Base-by-base conservation (phyloP, 2,797 vertebrate species). In the Neosalanx taihuensis region DNA sequence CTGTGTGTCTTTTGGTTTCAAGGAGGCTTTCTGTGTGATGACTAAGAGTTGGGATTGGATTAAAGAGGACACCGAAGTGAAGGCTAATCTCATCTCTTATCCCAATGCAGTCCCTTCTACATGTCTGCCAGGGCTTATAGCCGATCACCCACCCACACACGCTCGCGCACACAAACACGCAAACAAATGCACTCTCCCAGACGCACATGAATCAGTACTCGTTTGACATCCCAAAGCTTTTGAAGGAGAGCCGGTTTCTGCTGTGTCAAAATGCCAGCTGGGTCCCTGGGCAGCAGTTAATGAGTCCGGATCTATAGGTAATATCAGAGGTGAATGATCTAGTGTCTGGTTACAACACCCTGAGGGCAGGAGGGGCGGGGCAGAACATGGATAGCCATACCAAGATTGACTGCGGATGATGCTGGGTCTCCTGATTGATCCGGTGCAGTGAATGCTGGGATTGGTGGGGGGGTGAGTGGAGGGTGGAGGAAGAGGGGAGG, bases 281-380 rank as follows among this genome's bases (percentile, higher is more conserved):
- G 69, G 75, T 89, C 89, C 86, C 87, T 74, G 59, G 83, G 86
- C 84, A 77, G 78, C 72, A 70, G 76, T 85, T 91, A 91, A 90
- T 89, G 85, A 89, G 81, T 33, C 75, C 77, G 80, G 87, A 88
- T 90, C 84, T 81, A 89, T 91, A 81, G 86, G 80, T 85, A 87
- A 89, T 89, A 90, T 89, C 76, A 82, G 70, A 88, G 81, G 88
- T 88, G 80, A 91, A 89, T 90, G 87, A 89, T 90, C 86, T 82
- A 85, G 79, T 86, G 85, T 86, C 84, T 83, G 80, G 79, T 84
- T 84, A 82, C 80, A 83, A 82, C 74, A 84, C 83, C 87, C 87
- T 64, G 59, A 81, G 81, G 86, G 61, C 66, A 70, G 74, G 18
- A 12, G 17, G 63, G 6, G 20, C 3, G 35, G 6, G 64, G n/a